These are phyloP conservation scores for Salpingus planirostris DNA, from an alignment of 2,888 invertebrate genomes.

Conservation along the genomic window DNA sequence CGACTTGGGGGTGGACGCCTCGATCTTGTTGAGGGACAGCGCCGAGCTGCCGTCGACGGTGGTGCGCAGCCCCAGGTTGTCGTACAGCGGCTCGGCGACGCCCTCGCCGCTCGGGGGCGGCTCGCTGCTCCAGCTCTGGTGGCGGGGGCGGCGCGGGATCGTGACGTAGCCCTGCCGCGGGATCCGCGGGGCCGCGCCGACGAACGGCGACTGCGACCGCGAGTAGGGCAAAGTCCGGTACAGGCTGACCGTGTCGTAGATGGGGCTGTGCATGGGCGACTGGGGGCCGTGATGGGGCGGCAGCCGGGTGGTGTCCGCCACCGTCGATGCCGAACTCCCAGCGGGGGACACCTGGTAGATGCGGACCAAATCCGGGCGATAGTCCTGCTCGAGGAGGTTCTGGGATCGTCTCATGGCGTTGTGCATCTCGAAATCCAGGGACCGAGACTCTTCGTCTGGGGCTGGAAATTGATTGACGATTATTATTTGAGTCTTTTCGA, in stretches of 20 bases:
- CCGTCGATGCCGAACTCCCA: conserved; percentile 74
- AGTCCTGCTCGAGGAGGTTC: conserved; percentile 46
- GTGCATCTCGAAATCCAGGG: conserved; percentile 53
- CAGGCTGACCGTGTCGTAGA: conserved; percentile 55
- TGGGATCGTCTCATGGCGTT: conserved; percentile 48
- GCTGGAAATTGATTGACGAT: conserved; percentile 23
- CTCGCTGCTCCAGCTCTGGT: conserved; percentile 25
- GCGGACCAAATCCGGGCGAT: conserved; percentile 64
- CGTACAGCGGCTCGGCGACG: conserved; percentile 68
- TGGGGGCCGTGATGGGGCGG: conserved; percentile 42
- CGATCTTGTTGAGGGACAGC: conserved; percentile 66
- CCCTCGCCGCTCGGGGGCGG: conserved; percentile 37
- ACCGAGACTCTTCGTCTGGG: conserved; percentile 62
- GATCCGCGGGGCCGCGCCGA: conserved; percentile 36
- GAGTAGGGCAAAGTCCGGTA: conserved; percentile 78
- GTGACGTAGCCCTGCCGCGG: conserved; percentile 69
- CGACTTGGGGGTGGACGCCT: conserved; percentile 38
- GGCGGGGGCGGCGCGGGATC: conserved; percentile 55
- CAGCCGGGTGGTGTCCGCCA: conserved; percentile 60
- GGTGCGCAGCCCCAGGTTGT: conserved; percentile 74
- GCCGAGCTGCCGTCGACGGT: conserved; percentile 81
- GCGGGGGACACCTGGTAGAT: conserved; percentile 63
- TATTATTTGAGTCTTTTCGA: too few relatives aligned
- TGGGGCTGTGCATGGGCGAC: conserved; percentile 52
- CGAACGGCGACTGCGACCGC: conserved; percentile 67